Conservation (phyloP, 2,888 invertebrate species). For the Eutolmus rufibarbis region DNA sequence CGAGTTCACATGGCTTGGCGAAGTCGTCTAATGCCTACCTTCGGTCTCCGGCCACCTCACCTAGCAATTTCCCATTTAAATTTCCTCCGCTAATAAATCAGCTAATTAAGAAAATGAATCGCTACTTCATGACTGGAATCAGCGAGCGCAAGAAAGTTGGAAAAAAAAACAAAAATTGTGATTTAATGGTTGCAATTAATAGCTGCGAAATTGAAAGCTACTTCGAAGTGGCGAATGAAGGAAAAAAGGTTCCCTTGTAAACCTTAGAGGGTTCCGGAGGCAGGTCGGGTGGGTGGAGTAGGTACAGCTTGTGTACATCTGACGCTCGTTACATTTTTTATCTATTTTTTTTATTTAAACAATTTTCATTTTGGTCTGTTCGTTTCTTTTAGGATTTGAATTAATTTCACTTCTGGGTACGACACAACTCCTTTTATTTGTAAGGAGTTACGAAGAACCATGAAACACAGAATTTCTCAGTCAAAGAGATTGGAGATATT, state of each 20-base stretch:
- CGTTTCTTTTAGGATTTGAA: background rate
- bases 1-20: background rate
- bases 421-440: background rate
- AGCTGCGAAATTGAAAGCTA: slow-evolving; percentile 31
- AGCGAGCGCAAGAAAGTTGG: background rate
- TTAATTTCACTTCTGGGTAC: background rate
- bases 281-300: background rate
- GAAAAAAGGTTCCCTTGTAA: background rate
- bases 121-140: slow-evolving; percentile 27
- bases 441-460: background rate
- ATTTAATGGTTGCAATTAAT: slow-evolving; percentile 36
- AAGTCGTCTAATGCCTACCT: background rate
- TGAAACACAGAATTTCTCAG: background rate
- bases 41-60: background rate
- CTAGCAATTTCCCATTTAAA: background rate
- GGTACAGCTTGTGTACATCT: background rate
- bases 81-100: slow-evolving; percentile 18
- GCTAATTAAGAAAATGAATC: slow-evolving; percentile 25
- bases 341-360: too few relatives aligned
- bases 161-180: slow-evolving; percentile 18
- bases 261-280: background rate
- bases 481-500: background rate
- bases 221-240: background rate
- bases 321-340: background rate
- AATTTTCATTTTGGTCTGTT: background rate